These are phyloP conservation scores for Actinemys pallida DNA, from an alignment of 2,113 vertebrate species.

Conservation along the genomic window DNA sequence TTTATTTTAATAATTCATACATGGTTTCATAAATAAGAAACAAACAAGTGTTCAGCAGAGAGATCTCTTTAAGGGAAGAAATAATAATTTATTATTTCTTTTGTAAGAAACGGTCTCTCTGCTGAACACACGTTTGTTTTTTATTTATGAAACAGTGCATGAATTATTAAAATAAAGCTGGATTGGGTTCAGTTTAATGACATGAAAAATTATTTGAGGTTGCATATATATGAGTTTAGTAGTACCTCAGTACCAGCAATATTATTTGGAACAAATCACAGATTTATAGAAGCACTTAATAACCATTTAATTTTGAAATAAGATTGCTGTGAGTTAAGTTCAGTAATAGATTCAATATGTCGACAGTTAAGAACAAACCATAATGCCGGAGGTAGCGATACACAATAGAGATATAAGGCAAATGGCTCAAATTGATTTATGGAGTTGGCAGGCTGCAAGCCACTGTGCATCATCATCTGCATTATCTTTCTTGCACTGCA, in stretches of 20 bases:
- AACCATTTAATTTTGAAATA: constrained; percentile 74
- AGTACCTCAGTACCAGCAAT: constrained; percentile 72
- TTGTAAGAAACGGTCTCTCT: constrained; percentile 77
- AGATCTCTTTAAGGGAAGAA: constrained; percentile 81
- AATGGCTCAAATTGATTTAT: constrained; percentile 13
- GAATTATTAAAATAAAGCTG: constrained; percentile 83
- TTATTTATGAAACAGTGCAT: constrained; percentile 85
- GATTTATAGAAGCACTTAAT: constrained; percentile 78
- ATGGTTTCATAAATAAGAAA: constrained; percentile 83
- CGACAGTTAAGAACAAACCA: constrained; percentile 50
- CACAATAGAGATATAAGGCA: not conserved
- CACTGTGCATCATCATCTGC: constrained; percentile 31
- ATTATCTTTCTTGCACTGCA: constrained; percentile 31
- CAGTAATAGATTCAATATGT: constrained; percentile 57
- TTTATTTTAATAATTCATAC: constrained; percentile 85
- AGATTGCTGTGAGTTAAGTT: constrained; percentile 61
- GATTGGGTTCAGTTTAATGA: constrained; percentile 81
- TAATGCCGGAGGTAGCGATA: not conserved
- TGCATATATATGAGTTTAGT: constrained; percentile 76
- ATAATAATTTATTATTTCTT: constrained; percentile 85
- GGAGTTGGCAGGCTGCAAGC: constrained; percentile 37
- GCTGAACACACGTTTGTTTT: constrained; percentile 79
- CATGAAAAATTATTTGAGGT: constrained; percentile 83
- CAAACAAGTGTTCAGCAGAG: constrained; percentile 84
- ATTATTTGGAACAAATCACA: constrained; percentile 71